Percentiles rank a stretch among this genome's conserved stretches.
Evolutionary conservation across 2,797 vertebrate genomes (phyloP).

Genomic region (Sebastes cheni): DNA sequence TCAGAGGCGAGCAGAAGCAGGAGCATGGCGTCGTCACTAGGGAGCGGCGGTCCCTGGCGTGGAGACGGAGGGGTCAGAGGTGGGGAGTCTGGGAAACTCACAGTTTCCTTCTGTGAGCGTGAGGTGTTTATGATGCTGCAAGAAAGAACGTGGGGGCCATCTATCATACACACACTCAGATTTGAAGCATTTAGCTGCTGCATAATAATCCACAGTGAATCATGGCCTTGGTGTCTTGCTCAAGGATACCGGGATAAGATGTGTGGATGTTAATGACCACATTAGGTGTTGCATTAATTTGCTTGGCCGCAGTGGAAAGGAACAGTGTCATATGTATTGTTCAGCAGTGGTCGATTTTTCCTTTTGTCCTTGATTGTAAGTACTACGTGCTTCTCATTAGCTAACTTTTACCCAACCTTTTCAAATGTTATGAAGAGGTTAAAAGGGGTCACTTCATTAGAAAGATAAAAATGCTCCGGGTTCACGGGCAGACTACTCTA

Average conservation of each 20-base stretch:
- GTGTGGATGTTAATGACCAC: slow-evolving; percentile 3
- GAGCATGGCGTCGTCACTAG: slow-evolving; percentile 1
- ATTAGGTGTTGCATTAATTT: background rate
- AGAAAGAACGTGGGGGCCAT: background rate
- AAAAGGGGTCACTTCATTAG: slow-evolving; percentile 62
- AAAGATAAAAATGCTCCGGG: slow-evolving; percentile 44
- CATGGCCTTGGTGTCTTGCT: background rate
- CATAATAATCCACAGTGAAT: slow-evolving; percentile 15
- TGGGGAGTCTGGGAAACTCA: slow-evolving; percentile 51
- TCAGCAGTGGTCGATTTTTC: background rate
- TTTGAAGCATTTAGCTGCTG: slow-evolving; percentile 6
- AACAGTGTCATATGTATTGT: background rate
- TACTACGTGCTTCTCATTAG: slow-evolving; percentile 20
- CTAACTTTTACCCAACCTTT: slow-evolving; percentile 30
- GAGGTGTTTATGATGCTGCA: slow-evolving; percentile 47
- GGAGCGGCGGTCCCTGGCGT: slow-evolving; percentile 39
- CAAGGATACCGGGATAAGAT: background rate
- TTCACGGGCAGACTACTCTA: slow-evolving; percentile 12
- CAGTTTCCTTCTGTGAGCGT: slow-evolving; percentile 47
- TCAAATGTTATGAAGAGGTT: slow-evolving; percentile 49
- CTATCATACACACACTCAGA: slow-evolving; percentile 2
- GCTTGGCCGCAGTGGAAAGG: background rate
- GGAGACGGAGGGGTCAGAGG: slow-evolving; percentile 49
- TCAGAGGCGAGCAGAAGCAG: slow-evolving; percentile 63
- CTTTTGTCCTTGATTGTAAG: slow-evolving; percentile 10